Base-by-base conservation (phyloP, 2,113 vertebrate genomes). In the Triplophysa rosa region DNA sequence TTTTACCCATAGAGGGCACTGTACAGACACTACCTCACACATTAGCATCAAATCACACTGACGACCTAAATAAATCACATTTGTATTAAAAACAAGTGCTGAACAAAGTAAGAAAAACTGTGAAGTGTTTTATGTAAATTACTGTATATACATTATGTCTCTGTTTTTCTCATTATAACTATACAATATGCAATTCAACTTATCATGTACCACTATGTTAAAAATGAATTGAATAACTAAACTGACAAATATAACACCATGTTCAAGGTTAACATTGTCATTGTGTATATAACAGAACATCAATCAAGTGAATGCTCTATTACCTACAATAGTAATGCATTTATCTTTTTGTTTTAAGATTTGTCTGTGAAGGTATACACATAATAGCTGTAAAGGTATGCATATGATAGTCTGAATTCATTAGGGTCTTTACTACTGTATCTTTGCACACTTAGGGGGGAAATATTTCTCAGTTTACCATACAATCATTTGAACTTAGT, bases 1-100 rank as follows among this genome's bases (percentile, higher is more conserved):
- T 59, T 70, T 76, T 10, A 67, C 62, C 81, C 71, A 67, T 58
- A 86, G 84, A 83, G 79, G 82, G 80, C 82, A 77, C 81, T 83
- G 66, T 85, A 62, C 47, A 82, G 69, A 67, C 69, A 74, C 67
- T 68, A 29, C 69, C 4, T 8, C 12, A 8, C 16, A 45, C 0
- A 45, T 11, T 12, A 45, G 42, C 10, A 29, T 69, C 7, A 52
- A 14, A 56, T 47, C 19, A 29, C 21, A 5, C 52, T 69, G 23
- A 47, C 6, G 17, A 47, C 8, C 29, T 54, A 37, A 37, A 59
- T 19, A 59, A 40, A 61, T 45, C 42, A 37, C 33, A 45, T 45
- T 45, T 45, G 42, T 45, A 11, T 45, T 11, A 56, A 79, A 40
- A 33, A 62, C 16, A 61, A n/a, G 49, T 79, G 59, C 70, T 24